Evolutionary conservation across 1,140 invertebrate species (phyloP).

Genomic region (Stegodyphus mimosarum): DNA sequence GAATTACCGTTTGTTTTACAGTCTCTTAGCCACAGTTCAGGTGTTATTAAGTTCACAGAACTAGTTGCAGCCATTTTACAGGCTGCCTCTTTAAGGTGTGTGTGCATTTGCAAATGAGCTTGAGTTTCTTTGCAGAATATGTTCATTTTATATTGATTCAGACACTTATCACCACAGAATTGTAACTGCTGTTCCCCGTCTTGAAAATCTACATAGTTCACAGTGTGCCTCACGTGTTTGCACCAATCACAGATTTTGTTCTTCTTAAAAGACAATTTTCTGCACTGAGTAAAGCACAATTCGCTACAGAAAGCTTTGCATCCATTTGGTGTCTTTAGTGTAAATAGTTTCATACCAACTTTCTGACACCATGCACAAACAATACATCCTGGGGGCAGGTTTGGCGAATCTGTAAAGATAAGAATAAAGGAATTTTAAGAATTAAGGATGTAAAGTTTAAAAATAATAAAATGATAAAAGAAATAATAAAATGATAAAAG

Average conservation of each 20-base stretch:
- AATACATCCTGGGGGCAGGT: conserved; percentile 63
- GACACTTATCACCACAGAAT: conserved; percentile 84
- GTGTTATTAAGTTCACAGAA: conserved; percentile 78
- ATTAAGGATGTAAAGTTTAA: too few relatives aligned
- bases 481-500: too few relatives aligned
- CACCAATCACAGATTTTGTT: conserved; percentile 96
- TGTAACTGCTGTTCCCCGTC: conserved; percentile 72
- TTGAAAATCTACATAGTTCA: conserved; percentile 90
- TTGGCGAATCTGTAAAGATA: conserved; percentile 56
- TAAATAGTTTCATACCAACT: conserved; percentile 68
- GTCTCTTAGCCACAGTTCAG: conserved; percentile 85
- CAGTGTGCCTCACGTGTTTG: conserved; percentile 86
- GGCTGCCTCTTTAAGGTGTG: conserved; percentile 73
- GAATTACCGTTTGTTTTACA: conserved; percentile 50
- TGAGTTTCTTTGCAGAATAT: conserved; percentile 92
- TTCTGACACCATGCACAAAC: conserved; percentile 73
- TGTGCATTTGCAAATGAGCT: conserved; percentile 86
- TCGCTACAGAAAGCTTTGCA: conserved; percentile 82
- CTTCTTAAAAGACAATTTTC: conserved; percentile 87
- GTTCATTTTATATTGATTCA: conserved; percentile 96
- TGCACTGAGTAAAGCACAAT: conserved; percentile 87
- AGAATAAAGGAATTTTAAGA: neutral
- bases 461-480: too few relatives aligned
- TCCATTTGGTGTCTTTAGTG: conserved; percentile 65
- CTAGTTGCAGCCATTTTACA: conserved; percentile 62